Conservation (phyloP, 2,113 vertebrate species). For the Pagrus major region DNA sequence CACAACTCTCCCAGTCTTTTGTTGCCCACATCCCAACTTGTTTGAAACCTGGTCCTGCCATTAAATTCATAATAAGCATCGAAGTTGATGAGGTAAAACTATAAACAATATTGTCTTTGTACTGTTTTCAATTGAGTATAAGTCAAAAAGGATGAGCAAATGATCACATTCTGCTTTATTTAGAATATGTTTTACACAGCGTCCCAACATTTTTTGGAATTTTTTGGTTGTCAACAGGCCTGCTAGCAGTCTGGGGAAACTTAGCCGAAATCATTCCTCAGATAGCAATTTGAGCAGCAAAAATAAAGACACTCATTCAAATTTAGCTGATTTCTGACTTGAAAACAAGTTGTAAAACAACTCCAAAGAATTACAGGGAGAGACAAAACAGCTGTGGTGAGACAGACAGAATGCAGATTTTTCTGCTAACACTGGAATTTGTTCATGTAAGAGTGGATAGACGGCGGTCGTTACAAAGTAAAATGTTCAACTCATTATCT, state of each 20-base stretch:
- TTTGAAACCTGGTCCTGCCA: too few species aligned
- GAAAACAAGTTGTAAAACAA: constrained; percentile 8
- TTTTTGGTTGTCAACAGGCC: too few species aligned
- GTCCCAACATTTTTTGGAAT: too few species aligned
- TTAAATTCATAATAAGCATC: too few species aligned
- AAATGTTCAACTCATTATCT: neutral
- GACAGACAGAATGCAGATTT: neutral
- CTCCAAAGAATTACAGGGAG: neutral
- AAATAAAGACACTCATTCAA: neutral
- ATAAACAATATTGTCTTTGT: too few species aligned
- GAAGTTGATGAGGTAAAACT: too few species aligned
- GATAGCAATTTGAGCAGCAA: neutral
- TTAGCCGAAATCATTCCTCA: neutral
- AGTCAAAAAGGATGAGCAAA: too few species aligned
- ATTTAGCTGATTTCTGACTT: neutral
- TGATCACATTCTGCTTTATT: too few species aligned
- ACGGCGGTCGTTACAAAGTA: neutral
- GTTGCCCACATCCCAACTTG: too few species aligned
- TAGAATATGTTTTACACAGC: too few species aligned
- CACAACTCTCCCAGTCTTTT: too few species aligned
- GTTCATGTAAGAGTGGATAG: neutral
- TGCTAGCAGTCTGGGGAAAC: neutral
- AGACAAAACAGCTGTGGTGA: neutral
- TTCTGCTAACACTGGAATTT: neutral
- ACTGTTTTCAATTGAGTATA: too few species aligned